phyloP scores from a whole-genome alignment of 92 coral and sea anemone species.

The Zoanthus gigantus region DNA sequence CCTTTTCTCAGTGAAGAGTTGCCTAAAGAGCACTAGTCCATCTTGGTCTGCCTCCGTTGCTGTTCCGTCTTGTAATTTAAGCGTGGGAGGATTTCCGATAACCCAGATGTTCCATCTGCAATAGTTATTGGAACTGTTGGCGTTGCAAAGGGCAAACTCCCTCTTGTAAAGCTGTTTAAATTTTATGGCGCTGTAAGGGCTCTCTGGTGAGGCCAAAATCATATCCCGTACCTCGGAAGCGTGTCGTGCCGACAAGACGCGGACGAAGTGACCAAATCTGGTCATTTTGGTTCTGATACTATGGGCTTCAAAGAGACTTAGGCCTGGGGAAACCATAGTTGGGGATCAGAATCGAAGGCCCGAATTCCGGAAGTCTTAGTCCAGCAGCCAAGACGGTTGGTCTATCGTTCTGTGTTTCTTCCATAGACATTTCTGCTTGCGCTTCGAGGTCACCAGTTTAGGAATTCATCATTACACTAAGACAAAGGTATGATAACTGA shows the following conservation, averaged over 20 bases:
- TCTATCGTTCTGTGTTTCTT: not conserved
- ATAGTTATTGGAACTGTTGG: constrained; percentile 57
- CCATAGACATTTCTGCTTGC: constrained; percentile 11
- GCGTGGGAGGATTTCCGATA: constrained; percentile 64
- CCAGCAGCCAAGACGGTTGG: constrained; percentile 22
- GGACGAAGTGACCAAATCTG: constrained; percentile 63
- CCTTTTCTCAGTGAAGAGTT: constrained; percentile 29
- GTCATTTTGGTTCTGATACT: constrained; percentile 52
- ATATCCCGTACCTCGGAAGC: constrained; percentile 68
- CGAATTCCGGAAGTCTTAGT: constrained; percentile 24
- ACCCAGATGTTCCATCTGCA: constrained; percentile 66
- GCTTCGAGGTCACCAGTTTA: constrained; percentile 45
- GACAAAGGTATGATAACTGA: not conserved
- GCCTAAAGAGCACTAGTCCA: not conserved
- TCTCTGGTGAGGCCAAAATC: constrained; percentile 51
- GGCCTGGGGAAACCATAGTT: constrained; percentile 23
- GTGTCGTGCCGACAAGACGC: constrained; percentile 57
- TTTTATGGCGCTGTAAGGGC: constrained; percentile 22
- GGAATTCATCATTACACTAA: not conserved
- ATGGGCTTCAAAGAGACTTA: constrained; percentile 63
- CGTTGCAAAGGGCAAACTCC: constrained; percentile 53
- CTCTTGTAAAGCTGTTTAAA: constrained; percentile 16
- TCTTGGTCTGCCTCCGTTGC: constrained; percentile 10
- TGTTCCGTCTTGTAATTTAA: constrained; percentile 18
- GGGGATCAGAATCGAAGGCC: constrained; percentile 32